phyloP scores from a whole-genome alignment of 2,113 vertebrate species.

The Ginglymostoma cirratum region DNA sequence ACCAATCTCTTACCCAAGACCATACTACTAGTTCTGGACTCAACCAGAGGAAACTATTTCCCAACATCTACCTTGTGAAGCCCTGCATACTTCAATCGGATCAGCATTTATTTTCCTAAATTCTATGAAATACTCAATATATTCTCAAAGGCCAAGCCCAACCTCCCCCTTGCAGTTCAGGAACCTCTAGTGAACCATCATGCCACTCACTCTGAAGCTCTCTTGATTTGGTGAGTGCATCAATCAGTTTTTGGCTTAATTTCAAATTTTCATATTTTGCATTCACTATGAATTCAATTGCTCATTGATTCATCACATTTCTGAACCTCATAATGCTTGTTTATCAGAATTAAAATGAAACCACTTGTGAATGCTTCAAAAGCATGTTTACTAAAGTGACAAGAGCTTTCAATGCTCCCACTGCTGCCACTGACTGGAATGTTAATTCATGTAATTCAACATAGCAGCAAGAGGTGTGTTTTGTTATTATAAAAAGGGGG shows the following conservation, averaged over 20 bases:
- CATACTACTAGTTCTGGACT: not conserved
- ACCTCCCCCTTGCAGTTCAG: not conserved
- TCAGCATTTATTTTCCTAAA: not conserved
- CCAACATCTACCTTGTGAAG: not conserved
- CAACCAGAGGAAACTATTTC: not conserved
- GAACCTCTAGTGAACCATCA: not conserved
- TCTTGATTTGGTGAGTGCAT: not conserved
- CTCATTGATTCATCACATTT: not conserved
- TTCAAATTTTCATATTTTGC: not conserved
- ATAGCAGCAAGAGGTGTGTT: not conserved
- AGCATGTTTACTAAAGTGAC: not conserved
- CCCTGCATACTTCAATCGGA: not conserved
- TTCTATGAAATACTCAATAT: not conserved
- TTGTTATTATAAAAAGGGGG: not conserved
- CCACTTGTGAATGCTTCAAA: not conserved
- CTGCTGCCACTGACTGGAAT: not conserved
- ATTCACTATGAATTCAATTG: not conserved
- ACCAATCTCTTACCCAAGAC: not conserved
- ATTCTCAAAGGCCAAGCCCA: not conserved
- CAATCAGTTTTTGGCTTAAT: not conserved
- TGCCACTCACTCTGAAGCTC: not conserved
- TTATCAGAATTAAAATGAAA: not conserved
- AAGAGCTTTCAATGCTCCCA: not conserved
- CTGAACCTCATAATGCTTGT: not conserved
- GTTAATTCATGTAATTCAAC: not conserved